Evolutionary conservation across 2,113 vertebrate genomes (phyloP), one percentile per base, ranked within the genome.

Genomic region (Amblyopsis rosae): DNA sequence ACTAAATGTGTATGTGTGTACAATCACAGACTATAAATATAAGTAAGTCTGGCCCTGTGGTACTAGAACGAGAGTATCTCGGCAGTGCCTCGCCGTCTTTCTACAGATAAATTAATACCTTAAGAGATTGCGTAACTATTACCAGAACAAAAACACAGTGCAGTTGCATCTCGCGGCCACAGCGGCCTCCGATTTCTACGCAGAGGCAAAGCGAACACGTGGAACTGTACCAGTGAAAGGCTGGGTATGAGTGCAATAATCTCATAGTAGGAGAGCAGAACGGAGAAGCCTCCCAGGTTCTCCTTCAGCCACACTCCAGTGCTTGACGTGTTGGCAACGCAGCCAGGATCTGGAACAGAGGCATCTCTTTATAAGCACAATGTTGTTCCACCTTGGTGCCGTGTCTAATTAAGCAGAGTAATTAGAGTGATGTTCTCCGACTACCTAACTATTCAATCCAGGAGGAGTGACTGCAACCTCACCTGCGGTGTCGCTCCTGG

Each of bases 281-380:
- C n/a, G 12, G 74, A 72, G 77, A 93, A 93, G 2, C 45, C 60
- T 59, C 90, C 90, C 41, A 91, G 49, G 79, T 93, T 92, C 49
- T 9, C 72, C 59, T 59, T 71, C 67, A 93, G 69, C 93, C 93
- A 93, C 17, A 87, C 75, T 57, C 41, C 60, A n/a, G 77, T 90
- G 73, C 49, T 83, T 59, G 4, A 13, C 0, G n/a, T 72, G 49
- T 57, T 1, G 1, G 9, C 33, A 3, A 67, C 84, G 72, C 92
- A 93, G 72, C 72, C 45, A 9, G 74, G 49, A 60, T 87, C 90
- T 92, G 61, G 45, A 69, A 4, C n/a, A 76, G 8, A 59, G 15
- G 16, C 56, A 10, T 69, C 33, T 67, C 5, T 50, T 12, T 2
- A 59, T 13, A 67, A 53, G 54, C 2, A 12, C 16, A 17, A 13